Evolutionary conservation across 1,140 invertebrate species (phyloP).

Genomic region (Drosophila fuyamai): DNA sequence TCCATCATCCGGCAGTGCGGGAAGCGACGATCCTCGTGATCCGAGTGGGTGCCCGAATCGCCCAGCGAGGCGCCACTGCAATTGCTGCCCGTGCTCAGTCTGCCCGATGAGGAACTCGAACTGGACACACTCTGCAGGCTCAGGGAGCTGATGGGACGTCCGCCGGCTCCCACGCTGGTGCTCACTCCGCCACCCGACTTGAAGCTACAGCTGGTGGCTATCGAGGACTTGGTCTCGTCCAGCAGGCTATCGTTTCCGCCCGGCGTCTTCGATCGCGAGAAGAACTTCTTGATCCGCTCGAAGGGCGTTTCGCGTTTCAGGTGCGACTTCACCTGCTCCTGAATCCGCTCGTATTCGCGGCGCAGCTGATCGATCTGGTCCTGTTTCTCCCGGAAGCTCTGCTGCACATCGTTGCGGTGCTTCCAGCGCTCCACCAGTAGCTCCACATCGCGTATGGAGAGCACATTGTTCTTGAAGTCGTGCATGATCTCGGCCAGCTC

Average conservation of each 20-base stretch:
- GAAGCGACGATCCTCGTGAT: conserved; percentile 91
- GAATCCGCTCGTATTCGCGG: conserved; percentile 92
- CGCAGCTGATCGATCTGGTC: conserved; percentile 92
- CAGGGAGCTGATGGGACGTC: conserved; percentile 89
- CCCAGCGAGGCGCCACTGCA: conserved; percentile 91
- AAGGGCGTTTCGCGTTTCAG: conserved; percentile 91
- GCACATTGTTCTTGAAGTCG: conserved; percentile 95
- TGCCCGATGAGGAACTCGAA: conserved; percentile 90
- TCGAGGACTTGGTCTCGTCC: conserved; percentile 81
- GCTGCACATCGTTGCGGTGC: conserved; percentile 93
- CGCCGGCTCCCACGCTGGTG: conserved; percentile 8
- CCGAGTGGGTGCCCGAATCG: conserved; percentile 93
- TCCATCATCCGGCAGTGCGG: conserved; percentile 85
- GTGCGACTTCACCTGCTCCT: conserved; percentile 89
- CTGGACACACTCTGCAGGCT: conserved; percentile 90
- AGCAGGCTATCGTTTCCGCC: conserved; percentile 68
- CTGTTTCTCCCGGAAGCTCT: conserved; percentile 93
- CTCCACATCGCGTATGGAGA: conserved; percentile 93
- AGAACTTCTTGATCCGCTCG: conserved; percentile 91
- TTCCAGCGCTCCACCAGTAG: conserved; percentile 93
- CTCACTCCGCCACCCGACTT: conserved; percentile 77
- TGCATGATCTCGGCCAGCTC: conserved; percentile 94
- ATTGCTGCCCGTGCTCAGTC: conserved; percentile 90
- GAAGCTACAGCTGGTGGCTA: conserved; percentile 78
- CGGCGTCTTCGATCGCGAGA: conserved; percentile 87